Conservation (phyloP, 2,888 invertebrate genomes). For the Teinopalpus imperialis region DNA sequence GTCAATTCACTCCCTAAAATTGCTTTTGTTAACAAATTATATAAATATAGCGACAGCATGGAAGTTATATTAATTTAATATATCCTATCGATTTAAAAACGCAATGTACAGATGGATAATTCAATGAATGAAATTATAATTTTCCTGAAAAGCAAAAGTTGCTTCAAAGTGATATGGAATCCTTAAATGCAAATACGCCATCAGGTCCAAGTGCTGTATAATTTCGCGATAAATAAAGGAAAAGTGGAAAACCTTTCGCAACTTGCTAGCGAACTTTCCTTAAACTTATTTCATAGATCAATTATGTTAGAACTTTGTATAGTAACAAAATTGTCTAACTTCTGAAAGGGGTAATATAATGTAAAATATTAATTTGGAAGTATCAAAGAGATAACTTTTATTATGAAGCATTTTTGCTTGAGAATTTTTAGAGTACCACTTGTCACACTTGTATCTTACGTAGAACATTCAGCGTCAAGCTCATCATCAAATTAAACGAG, state of each 20-base stretch:
- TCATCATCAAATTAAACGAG: no score
- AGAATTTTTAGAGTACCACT: no score
- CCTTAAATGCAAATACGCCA: conserved; percentile 26
- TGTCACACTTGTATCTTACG: no score
- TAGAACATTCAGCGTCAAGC: no score
- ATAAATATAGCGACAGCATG: no score
- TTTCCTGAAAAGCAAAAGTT: conserved; percentile 26
- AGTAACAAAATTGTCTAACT: neutral
- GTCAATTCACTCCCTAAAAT: no score
- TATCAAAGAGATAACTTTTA: no score
- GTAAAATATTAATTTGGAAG: no score
- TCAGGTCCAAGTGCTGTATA: conserved; percentile 49
- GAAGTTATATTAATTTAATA: no score
- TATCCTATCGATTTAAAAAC: no score
- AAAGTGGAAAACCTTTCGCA: conserved; percentile 41
- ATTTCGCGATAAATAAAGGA: conserved; percentile 59
- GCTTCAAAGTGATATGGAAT: conserved; percentile 27
- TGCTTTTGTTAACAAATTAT: no score
- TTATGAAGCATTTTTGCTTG: no score
- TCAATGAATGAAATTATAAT: neutral
- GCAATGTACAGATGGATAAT: neutral
- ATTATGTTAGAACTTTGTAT: conserved; percentile 2
- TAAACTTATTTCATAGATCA: conserved; percentile 57
- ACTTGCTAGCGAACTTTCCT: conserved; percentile 33
- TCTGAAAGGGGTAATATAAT: conserved; percentile 7